These are phyloP conservation scores for Drosophila gaucha DNA, from an alignment of 2,888 invertebrate genomes.

Conservation along the genomic window DNA sequence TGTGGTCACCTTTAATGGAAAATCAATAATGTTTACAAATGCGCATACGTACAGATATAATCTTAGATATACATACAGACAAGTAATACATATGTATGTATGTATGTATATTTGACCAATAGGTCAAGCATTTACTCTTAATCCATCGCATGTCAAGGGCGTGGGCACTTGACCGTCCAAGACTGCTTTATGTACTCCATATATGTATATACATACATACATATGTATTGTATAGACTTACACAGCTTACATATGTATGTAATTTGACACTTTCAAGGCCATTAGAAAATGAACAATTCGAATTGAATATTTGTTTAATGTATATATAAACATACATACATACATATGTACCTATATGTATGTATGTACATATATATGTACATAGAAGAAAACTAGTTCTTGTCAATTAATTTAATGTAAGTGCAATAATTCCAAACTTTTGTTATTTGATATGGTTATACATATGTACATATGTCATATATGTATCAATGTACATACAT, in stretches of 20 bases:
- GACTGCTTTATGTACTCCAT: neutral
- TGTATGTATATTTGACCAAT: neutral
- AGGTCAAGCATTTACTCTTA: conserved; percentile 1
- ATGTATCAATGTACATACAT: neutral
- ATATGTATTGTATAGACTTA: neutral
- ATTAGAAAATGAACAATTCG: neutral
- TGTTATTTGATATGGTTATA: no score
- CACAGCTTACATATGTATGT: neutral
- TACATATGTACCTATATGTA: no score
- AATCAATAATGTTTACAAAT: conserved; percentile 3
- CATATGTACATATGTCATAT: neutral
- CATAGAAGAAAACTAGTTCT: neutral
- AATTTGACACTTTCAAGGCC: conserved; percentile 16
- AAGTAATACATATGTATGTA: neutral
- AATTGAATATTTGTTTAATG: no score
- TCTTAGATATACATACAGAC: neutral
- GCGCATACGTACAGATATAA: neutral
- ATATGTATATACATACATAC: neutral
- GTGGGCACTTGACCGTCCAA: conserved; percentile 18
- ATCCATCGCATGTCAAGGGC: conserved; percentile 16
- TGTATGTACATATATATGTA: neutral
- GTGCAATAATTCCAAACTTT: no score
- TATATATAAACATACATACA: neutral
- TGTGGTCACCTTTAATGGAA: neutral
- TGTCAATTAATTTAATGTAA: neutral